phyloP scores from a whole-genome alignment of 1,140 invertebrate species.

The Thaumatotibia leucotreta region DNA sequence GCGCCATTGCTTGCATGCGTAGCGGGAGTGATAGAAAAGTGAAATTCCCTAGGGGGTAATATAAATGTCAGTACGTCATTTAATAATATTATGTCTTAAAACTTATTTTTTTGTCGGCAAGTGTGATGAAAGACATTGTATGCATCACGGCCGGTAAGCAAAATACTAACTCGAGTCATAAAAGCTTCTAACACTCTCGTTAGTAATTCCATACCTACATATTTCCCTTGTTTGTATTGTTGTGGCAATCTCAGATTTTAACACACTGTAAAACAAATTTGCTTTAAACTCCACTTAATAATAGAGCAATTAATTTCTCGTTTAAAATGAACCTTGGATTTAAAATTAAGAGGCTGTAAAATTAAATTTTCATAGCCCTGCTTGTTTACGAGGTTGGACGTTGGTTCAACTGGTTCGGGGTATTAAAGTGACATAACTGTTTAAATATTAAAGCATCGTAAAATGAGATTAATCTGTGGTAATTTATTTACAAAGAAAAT shows the following conservation, averaged over 20 bases:
- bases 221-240: too few relatives aligned
- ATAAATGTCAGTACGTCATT: too few relatives aligned
- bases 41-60: too few relatives aligned
- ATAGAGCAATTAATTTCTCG: constrained; percentile 1
- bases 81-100: too few relatives aligned
- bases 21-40: too few relatives aligned
- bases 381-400: not conserved
- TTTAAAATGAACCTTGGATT: constrained; percentile 3
- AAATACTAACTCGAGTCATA: too few relatives aligned
- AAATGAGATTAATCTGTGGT: not conserved
- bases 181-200: not conserved
- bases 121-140: too few relatives aligned
- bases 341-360: constrained; percentile 7
- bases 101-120: too few relatives aligned
- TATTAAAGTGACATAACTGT: constrained; percentile 11
- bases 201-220: not conserved
- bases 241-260: not conserved
- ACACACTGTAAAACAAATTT: not conserved
- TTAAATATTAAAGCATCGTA: not conserved
- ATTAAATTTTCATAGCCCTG: constrained; percentile 1
- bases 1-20: too few relatives aligned
- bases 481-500: too few relatives aligned
- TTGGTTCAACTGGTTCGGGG: not conserved
- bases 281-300: not conserved
- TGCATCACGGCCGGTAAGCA: too few relatives aligned